phyloP scores from a whole-genome alignment of 2,797 vertebrate species.

The Parotocinclus haroldoi region DNA sequence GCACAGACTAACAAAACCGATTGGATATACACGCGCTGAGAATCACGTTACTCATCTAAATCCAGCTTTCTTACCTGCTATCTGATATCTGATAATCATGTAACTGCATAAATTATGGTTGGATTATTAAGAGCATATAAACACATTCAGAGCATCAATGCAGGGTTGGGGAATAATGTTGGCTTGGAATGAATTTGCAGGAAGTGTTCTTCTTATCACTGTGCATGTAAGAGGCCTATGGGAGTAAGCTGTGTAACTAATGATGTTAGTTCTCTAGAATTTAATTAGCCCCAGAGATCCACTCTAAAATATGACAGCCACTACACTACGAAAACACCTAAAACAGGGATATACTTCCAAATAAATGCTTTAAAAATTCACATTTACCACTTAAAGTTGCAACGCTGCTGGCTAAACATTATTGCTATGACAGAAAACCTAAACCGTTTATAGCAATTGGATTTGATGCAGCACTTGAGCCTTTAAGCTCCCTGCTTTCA shows the following conservation, averaged over 20 bases:
- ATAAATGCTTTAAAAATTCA: slow-evolving; percentile 25
- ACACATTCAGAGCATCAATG: too few species aligned
- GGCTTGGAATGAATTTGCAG: neutral
- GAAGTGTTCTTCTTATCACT: neutral
- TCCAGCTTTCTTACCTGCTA: too few species aligned
- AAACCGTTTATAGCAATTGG: slow-evolving; percentile 11
- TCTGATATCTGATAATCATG: too few species aligned
- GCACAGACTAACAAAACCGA: too few species aligned
- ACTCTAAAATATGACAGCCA: slow-evolving; percentile 14
- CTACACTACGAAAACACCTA: slow-evolving; percentile 14
- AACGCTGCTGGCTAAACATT: slow-evolving; percentile 21
- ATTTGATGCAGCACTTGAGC: slow-evolving; percentile 8
- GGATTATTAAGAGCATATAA: too few species aligned
- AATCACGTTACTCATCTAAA: too few species aligned
- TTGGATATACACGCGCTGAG: too few species aligned
- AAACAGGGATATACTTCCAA: neutral
- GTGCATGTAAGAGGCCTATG: neutral
- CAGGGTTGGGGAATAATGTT: slow-evolving; percentile 4
- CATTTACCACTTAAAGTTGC: slow-evolving; percentile 30
- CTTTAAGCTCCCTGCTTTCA: slow-evolving; percentile 3
- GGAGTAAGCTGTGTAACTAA: slow-evolving; percentile 21
- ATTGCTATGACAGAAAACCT: slow-evolving; percentile 16
- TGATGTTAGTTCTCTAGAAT: slow-evolving; percentile 23
- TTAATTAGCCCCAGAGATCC: slow-evolving; percentile 13
- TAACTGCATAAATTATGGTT: too few species aligned